phyloP scores from a whole-genome alignment of 2,113 vertebrate species.

The Dendrocopos noguchii region DNA sequence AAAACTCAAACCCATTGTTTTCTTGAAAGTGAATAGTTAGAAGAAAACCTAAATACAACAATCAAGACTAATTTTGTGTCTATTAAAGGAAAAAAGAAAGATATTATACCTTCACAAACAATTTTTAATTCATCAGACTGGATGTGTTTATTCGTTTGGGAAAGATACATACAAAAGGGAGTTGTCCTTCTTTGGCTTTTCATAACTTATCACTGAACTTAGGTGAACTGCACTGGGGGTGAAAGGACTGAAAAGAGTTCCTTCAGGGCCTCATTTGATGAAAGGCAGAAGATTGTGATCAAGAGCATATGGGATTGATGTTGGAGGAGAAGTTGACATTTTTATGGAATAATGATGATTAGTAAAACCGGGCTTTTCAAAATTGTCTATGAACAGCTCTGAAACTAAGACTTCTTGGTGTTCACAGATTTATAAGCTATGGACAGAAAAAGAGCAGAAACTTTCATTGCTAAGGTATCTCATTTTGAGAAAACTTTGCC shows the following conservation, averaged over 20 bases:
- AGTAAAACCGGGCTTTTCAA: slow-evolving; percentile 48
- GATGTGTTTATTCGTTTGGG: neutral
- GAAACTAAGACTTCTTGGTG: slow-evolving; percentile 9
- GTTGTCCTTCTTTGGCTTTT: slow-evolving; percentile 27
- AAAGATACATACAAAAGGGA: slow-evolving; percentile 9
- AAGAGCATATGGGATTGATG: slow-evolving; percentile 57
- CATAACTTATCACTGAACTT: slow-evolving; percentile 57
- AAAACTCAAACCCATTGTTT: neutral
- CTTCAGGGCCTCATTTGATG: slow-evolving; percentile 57
- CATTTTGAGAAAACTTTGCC: slow-evolving; percentile 12
- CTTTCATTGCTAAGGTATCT: slow-evolving; percentile 50
- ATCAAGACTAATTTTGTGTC: neutral
- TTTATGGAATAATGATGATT: slow-evolving; percentile 75
- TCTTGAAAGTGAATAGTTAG: neutral
- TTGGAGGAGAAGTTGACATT: slow-evolving; percentile 61
- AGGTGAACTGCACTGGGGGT: slow-evolving; percentile 1
- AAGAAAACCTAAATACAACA: neutral
- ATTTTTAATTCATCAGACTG: neutral
- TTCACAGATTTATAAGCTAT: slow-evolving; percentile 70
- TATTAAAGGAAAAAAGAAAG: neutral
- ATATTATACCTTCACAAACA: neutral
- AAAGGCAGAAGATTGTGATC: slow-evolving; percentile 75
- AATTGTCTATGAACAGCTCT: slow-evolving; percentile 26
- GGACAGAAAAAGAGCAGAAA: slow-evolving; percentile 69
- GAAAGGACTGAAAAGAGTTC: neutral